Evolutionary conservation across 2,888 invertebrate genomes (phyloP).

Genomic region (Agonopterix subpropinquella): DNA sequence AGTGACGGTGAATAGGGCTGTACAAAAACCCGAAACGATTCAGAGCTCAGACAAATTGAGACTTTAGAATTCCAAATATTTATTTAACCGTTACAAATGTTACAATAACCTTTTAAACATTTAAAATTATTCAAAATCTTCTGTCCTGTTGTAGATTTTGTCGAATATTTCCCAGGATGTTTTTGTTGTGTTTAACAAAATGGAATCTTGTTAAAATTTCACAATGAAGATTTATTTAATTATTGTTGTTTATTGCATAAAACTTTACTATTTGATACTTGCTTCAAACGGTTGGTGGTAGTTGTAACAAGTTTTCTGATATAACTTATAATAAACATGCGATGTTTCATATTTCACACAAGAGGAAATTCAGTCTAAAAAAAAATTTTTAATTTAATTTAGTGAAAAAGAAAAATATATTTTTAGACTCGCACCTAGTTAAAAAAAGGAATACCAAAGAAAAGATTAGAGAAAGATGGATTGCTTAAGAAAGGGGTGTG

Average conservation of each 20-base stretch:
- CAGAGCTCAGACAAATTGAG: slow-evolving; percentile 12
- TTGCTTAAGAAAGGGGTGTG: no score
- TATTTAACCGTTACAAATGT: slow-evolving; percentile 24
- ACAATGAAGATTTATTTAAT: no score
- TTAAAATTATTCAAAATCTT: slow-evolving; percentile 11
- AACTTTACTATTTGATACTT: not conserved
- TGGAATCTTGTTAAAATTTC: not conserved
- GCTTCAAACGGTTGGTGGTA: not conserved
- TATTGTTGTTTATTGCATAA: no score
- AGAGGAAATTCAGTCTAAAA: no score
- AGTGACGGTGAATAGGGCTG: not conserved
- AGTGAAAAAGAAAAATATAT: no score
- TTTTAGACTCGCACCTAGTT: no score
- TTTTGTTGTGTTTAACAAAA: not conserved
- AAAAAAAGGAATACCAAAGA: no score
- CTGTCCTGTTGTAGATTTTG: not conserved
- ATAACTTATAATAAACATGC: no score
- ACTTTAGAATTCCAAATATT: slow-evolving; percentile 25
- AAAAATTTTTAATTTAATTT: no score
- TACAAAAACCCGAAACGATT: slow-evolving; percentile 6
- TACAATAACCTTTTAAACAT: slow-evolving; percentile 11
- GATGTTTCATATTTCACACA: no score
- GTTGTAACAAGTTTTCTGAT: no score
- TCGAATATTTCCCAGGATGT: not conserved
- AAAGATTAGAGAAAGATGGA: no score